Percentiles rank a stretch among this genome's conserved stretches.
phyloP scores from a whole-genome alignment of 2,888 invertebrate genomes.

The Disparrhopalites patrizii region DNA sequence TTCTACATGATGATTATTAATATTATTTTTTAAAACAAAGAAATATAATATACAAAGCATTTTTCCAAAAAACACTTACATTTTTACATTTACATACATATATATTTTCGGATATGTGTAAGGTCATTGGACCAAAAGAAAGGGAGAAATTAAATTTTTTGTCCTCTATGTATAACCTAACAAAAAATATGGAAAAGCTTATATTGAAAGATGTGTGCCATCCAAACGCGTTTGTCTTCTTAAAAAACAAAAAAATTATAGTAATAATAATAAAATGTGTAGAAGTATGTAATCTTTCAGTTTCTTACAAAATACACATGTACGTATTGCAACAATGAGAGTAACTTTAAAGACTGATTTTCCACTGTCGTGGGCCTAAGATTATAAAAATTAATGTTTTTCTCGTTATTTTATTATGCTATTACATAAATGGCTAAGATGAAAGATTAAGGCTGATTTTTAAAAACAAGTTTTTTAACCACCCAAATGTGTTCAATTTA shows the following conservation, averaged over 20 bases:
- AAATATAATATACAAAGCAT: neutral
- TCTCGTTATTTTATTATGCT: conserved; percentile 29
- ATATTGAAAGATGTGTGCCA: too few relatives aligned
- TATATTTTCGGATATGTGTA: neutral
- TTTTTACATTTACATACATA: too few relatives aligned
- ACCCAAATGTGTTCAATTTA: conserved; percentile 12
- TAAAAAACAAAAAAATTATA: neutral
- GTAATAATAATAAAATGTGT: too few relatives aligned
- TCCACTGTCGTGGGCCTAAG: conserved; percentile 29
- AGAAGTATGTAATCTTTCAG: conserved; percentile 22
- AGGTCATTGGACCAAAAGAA: neutral
- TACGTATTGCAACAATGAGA: conserved; percentile 36
- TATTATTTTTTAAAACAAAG: conserved; percentile 12
- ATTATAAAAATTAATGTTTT: conserved; percentile 27
- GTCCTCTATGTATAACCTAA: too few relatives aligned
- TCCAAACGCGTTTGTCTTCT: conserved; percentile 20
- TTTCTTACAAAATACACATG: conserved; percentile 11
- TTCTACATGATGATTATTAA: too few relatives aligned
- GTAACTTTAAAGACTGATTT: conserved; percentile 38
- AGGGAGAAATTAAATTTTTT: neutral
- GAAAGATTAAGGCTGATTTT: conserved; percentile 28
- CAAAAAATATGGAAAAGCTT: conserved; percentile 1
- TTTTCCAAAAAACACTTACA: too few relatives aligned
- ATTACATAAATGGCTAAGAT: too few relatives aligned
- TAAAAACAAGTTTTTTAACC: conserved; percentile 21